Base-by-base conservation (phyloP, 2,797 vertebrate genomes). In the Helicolenus hilgendorfi region DNA sequence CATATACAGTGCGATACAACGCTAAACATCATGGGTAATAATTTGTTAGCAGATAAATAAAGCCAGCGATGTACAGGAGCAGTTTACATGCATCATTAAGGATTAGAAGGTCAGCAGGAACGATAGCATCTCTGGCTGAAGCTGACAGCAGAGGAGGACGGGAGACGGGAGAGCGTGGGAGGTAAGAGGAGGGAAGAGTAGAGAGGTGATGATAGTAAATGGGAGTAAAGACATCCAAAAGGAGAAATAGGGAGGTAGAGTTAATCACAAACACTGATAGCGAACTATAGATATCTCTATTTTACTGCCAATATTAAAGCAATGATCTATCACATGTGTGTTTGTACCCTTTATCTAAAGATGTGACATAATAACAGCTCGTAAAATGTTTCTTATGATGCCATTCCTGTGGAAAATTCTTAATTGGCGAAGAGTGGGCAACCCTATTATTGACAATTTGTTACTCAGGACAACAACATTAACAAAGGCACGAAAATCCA, bases 21-120 rank as follows among this genome's bases (percentile, higher is more conserved):
- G 22, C 70, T 71, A 71, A 80, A 90, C 93, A 94, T 93, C 90
- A 89, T 81, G 92, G 89, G 88, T 90, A 86, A 95, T 95, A 86
- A 94, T 96, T 96, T 94, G 92, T 94, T 87, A 89, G 86, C 91
- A 90, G 91, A 95, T 95, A 96, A 96, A 96, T 96, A 96, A 95
- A 92, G 83, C 82, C 88, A 59, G 81, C 80, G 79, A 96, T 84
- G 88, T 92, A 95, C 94, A 91, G 94, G 92, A 92, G 86, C 92
- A 84, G 95, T 95, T 97, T 95, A 95, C 92, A 95, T 96, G 96
- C 95, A 96, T 95, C 95, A 97, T 97, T 97, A 97, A 84, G 88
- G 86, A 93, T 13, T 90, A 95, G 94, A 96, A 96, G 96, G 96
- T 97, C 95, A 93, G 59, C 75, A 81, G 92, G 92, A 95, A 73